Evolutionary conservation across 2,797 vertebrate genomes (phyloP).

Genomic region (Crenuchus spilurus): DNA sequence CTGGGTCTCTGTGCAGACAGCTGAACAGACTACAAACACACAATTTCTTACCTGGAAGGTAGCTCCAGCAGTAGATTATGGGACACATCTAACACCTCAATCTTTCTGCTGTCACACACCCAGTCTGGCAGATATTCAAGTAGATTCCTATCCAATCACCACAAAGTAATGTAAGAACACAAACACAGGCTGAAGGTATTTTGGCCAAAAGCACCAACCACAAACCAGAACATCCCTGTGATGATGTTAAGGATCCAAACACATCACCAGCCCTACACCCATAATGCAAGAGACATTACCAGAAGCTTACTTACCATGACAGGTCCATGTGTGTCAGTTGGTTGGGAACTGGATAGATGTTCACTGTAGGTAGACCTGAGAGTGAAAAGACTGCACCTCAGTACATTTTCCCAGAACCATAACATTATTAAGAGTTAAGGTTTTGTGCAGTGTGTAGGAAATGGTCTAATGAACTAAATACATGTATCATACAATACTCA

Average conservation of each 20-base stretch:
- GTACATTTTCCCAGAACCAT: neutral
- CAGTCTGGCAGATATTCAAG: constrained; percentile 91
- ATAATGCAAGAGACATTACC: too few relatives aligned
- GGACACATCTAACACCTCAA: constrained; percentile 89
- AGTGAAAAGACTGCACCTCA: constrained; percentile 57
- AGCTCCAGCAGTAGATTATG: constrained; percentile 89
- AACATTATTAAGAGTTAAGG: neutral
- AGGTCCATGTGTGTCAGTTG: constrained; percentile 88
- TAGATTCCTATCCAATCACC: constrained; percentile 83
- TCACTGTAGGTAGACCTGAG: constrained; percentile 86
- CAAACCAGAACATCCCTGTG: neutral
- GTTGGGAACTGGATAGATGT: constrained; percentile 89
- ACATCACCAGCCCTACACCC: too few relatives aligned
- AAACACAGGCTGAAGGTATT: neutral
- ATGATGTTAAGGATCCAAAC: too few relatives aligned
- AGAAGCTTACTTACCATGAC: constrained; percentile 82
- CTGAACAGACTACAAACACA: neutral
- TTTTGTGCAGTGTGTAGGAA: neutral
- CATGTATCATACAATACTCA: constrained; percentile 67
- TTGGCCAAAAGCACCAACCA: neutral
- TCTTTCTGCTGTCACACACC: constrained; percentile 93
- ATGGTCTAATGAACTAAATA: neutral
- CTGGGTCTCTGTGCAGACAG: neutral
- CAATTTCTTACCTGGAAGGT: constrained; percentile 81
- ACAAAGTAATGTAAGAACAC: neutral